phyloP scores from a whole-genome alignment of 2,797 vertebrate species.

The Coilia nasus region DNA sequence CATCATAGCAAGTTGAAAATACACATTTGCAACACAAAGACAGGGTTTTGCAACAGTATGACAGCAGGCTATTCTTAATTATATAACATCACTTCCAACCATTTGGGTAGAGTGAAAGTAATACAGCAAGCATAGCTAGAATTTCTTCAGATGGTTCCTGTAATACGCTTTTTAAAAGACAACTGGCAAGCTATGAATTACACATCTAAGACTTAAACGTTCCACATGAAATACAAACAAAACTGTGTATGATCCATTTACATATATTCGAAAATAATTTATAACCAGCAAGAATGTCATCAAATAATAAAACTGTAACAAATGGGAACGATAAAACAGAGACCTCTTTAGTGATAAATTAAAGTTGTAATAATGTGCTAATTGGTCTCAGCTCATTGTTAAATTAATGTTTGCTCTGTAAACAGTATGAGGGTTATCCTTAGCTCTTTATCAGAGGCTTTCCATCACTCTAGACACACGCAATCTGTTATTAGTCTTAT shows the following conservation, averaged over 20 bases:
- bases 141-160: background rate
- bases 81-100: background rate
- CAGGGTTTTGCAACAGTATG: background rate
- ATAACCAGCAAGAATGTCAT: background rate
- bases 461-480: background rate
- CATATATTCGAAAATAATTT: background rate
- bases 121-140: background rate
- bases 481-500: constrained; percentile 19
- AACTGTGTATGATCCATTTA: constrained; percentile 4
- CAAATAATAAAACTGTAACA: background rate
- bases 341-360: background rate
- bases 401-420: background rate
- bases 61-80: too few species aligned
- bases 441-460: background rate
- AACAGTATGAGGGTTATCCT: background rate
- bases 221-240: background rate
- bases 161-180: background rate
- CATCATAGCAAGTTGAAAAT: background rate
- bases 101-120: background rate
- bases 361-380: background rate
- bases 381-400: background rate
- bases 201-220: background rate
- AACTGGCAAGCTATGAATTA: background rate
- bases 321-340: background rate
- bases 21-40: too few species aligned